Evolutionary conservation across 2,888 invertebrate genomes (phyloP), one percentile per base, ranked within the genome.

Genomic region (Leptinotarsa peninsularis): DNA sequence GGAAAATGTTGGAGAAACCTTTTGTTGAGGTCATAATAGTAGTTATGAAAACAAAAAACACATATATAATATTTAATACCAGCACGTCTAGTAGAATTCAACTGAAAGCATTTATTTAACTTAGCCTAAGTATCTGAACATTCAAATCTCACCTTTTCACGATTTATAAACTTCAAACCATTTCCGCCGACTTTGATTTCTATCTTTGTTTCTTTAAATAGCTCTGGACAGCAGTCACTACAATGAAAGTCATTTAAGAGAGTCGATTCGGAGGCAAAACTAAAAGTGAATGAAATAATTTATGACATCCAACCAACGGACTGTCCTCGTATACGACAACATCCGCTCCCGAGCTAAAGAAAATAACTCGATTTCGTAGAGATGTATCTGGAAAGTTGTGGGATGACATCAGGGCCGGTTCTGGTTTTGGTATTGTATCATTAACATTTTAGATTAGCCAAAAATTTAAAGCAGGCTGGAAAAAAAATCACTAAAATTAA

Each of bases 281-380:
- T 77, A 76, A 79, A 79, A 79, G 73, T 79, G 78, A 77, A 79
- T 79, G 75, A 76, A 79, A 79, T 79, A 77, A 79, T 77, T 79
- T 79, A 79, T 77, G 76, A 77, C 77, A 75, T 71, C 71, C 71
- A 66, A 72, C 76, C 69, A 75, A 73, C 78, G 71, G 73, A 75
- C 69, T 73, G 73, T 78, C 78, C 78, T 71, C 67, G 72, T 67
- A 77, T 71, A 76, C 76, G 73, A 76, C 79, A 78, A 76, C 78
- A 80, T 80, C 79, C 79, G 79, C 71, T 80, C 72, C 71, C 67
- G 56, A 76, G 77, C 76, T 78, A 80, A 80, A 80, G 79, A 80
- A 80, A 80, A 78, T 78, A 78, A 80, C 79, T 78, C 74, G 79
- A 80, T 74, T 75, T 78, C 74, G 76, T 74, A 71, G 77, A 79